Conservation (phyloP, 2,113 vertebrate species). For the Dicaeum eximium region DNA sequence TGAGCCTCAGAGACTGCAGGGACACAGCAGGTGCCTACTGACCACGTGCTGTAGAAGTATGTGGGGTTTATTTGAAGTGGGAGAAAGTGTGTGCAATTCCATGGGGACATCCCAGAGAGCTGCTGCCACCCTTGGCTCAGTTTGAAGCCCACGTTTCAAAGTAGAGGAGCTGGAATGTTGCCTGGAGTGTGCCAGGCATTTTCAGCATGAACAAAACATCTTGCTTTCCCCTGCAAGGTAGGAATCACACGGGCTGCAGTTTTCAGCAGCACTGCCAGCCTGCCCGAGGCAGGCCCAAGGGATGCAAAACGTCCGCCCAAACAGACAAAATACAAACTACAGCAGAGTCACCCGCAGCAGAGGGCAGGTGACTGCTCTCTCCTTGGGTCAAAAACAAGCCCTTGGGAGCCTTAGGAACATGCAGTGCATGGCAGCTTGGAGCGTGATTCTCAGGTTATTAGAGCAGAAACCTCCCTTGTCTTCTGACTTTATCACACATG, state of each 20-base stretch:
- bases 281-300: background rate
- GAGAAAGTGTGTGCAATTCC: background rate
- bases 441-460: background rate
- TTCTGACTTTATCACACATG: background rate
- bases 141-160: background rate
- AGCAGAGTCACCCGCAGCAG: background rate
- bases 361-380: background rate
- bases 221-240: background rate
- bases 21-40: accelerated
- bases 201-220: background rate
- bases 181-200: background rate
- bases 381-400: accelerated
- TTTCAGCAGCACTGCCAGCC: background rate
- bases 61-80: background rate
- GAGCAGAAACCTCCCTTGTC: background rate
- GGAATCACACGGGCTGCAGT: background rate
- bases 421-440: background rate
- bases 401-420: background rate
- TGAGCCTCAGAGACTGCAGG: background rate
- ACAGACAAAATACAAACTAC: accelerated
- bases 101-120: background rate
- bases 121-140: background rate
- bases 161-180: background rate
- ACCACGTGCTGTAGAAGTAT: accelerated
- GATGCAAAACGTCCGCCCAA: background rate